These are phyloP conservation scores for Petrocephalus schoutedeni DNA, from an alignment of 2,797 vertebrate species.

Conservation along the genomic window DNA sequence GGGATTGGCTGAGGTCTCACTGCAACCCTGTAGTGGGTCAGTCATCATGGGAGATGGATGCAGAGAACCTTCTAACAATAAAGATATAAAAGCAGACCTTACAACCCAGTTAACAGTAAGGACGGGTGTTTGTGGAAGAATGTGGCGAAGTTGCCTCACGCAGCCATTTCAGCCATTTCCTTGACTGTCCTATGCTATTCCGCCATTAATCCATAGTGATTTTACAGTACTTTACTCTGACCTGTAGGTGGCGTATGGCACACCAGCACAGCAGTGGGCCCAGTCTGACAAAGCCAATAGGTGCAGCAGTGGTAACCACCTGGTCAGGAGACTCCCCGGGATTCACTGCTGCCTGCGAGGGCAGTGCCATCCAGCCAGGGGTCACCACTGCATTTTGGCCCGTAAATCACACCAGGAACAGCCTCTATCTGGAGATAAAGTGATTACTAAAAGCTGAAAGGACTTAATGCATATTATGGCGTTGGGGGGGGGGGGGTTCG, in stretches of 20 bases:
- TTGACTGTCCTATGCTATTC: neutral
- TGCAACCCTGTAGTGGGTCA: neutral
- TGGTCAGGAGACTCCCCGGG: neutral
- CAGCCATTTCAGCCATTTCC: neutral
- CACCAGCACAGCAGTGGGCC: neutral
- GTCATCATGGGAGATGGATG: neutral
- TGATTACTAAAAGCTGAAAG: neutral
- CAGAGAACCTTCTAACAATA: neutral
- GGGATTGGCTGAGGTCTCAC: no score
- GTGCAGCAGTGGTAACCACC: neutral
- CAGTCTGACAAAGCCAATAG: neutral
- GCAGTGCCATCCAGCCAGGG: neutral
- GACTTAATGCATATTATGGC: neutral
- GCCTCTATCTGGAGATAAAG: neutral
- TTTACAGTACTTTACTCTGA: neutral
- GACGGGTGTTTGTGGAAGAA: neutral
- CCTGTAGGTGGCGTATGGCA: neutral
- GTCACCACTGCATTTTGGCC: neutral
- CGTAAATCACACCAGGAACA: neutral
- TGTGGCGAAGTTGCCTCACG: neutral
- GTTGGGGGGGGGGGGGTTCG: neutral
- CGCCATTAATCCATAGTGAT: neutral
- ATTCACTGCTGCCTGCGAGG: neutral
- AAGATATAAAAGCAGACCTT: neutral
- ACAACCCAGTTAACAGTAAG: neutral